These are phyloP conservation scores for Macrotus californicus DNA, from an alignment of 2,113 vertebrate species.

Conservation along the genomic window DNA sequence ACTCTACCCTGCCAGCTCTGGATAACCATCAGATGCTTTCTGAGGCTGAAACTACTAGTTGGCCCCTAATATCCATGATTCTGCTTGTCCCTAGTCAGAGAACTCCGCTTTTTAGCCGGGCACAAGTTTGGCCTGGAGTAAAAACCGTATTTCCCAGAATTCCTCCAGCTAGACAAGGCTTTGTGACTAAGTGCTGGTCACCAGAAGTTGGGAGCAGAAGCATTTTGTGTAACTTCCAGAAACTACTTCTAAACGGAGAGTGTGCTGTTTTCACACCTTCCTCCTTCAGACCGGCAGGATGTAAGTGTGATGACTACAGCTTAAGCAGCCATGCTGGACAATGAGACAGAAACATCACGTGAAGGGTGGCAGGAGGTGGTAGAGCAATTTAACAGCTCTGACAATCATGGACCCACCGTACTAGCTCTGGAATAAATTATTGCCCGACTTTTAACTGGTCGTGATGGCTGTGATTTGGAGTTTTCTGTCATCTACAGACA, in stretches of 20 bases:
- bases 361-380: not conserved
- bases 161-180: not conserved
- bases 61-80: not conserved
- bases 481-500: not conserved
- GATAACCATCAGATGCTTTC: not conserved
- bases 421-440: not conserved
- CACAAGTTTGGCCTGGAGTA: not conserved
- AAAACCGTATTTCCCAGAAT: slow-evolving; percentile 19
- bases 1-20: not conserved
- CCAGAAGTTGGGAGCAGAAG: not conserved
- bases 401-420: not conserved
- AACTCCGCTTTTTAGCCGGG: not conserved
- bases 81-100: not conserved
- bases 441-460: not conserved
- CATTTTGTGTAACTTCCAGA: not conserved
- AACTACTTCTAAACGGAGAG: not conserved
- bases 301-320: not conserved
- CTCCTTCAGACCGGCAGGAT: not conserved
- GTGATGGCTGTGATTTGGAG: not conserved
- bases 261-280: not conserved
- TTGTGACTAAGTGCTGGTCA: not conserved
- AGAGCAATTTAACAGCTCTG: not conserved
- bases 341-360: not conserved
- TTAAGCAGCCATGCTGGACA: not conserved
- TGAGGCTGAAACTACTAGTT: not conserved